phyloP scores from a whole-genome alignment of 1,140 invertebrate genomes.

The Scaptodrosophila lebanonensis region DNA sequence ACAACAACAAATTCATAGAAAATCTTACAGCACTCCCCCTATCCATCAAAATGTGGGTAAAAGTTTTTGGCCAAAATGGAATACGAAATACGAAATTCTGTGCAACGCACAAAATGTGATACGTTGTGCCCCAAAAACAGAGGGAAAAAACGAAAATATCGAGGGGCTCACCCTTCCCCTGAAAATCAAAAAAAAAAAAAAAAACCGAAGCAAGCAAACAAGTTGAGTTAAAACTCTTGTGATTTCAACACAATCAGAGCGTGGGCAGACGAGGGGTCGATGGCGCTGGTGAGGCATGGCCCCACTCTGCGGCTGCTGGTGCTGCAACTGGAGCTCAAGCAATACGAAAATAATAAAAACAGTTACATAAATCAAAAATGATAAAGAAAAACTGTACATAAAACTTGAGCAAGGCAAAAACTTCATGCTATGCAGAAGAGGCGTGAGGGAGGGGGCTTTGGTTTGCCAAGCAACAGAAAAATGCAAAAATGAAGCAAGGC shows the following conservation, averaged over 20 bases:
- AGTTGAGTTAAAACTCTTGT: constrained; percentile 59
- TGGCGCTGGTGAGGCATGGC: constrained; percentile 5
- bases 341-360: constrained; percentile 76
- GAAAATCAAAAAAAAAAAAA: constrained; percentile 9
- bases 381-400: constrained; percentile 67
- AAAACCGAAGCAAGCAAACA: not conserved
- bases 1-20: constrained; percentile 15
- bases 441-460: too few species aligned
- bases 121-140: too few species aligned
- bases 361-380: constrained; percentile 75
- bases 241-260: constrained; percentile 62
- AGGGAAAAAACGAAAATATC: constrained; percentile 3
- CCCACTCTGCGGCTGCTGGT: constrained; percentile 15
- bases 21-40: constrained; percentile 57
- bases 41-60: too few species aligned
- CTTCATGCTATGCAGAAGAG: too few species aligned
- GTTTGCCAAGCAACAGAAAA: too few species aligned
- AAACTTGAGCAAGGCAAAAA: constrained; percentile 45
- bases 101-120: constrained; percentile 59
- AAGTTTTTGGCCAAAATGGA: constrained; percentile 47
- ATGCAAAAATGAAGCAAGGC: too few species aligned
- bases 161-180: too few species aligned
- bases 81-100: constrained; percentile 68
- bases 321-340: constrained; percentile 41
- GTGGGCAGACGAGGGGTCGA: constrained; percentile 7